These are phyloP conservation scores for Myiozetetes cayanensis DNA, from an alignment of 2,113 vertebrate species.

Conservation along the genomic window DNA sequence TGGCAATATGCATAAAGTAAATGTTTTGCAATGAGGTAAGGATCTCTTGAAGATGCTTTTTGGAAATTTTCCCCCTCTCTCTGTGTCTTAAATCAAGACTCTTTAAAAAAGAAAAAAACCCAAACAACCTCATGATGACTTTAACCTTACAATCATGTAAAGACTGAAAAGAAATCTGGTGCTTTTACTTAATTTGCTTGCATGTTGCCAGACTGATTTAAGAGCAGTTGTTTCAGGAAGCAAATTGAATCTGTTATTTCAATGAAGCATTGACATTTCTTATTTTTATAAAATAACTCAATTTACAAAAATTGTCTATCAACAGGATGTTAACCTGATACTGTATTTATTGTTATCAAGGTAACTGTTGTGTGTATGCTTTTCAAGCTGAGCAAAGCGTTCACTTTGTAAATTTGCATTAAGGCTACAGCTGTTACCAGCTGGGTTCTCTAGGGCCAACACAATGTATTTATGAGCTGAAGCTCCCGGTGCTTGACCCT, in stretches of 20 bases:
- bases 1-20: neutral
- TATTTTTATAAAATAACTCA: neutral
- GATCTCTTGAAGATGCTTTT: neutral
- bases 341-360: neutral
- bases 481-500: conserved; percentile 30
- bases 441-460: neutral
- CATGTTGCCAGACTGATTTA: neutral
- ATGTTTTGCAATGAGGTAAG: neutral
- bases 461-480: neutral
- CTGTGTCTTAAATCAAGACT: neutral
- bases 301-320: neutral
- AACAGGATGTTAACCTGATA: neutral
- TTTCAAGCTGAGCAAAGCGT: neutral
- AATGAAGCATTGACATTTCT: conserved; percentile 34
- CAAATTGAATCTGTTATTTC: conserved; percentile 32
- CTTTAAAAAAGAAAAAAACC: neutral
- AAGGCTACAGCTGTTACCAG: neutral
- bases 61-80: neutral
- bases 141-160: neutral
- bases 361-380: neutral
- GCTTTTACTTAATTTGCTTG: neutral
- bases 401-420: neutral
- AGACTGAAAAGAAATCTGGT: neutral
- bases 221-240: neutral
- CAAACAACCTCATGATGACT: neutral